phyloP scores from a whole-genome alignment of 1,140 invertebrate genomes.

The Diachasmimorpha longicaudata region DNA sequence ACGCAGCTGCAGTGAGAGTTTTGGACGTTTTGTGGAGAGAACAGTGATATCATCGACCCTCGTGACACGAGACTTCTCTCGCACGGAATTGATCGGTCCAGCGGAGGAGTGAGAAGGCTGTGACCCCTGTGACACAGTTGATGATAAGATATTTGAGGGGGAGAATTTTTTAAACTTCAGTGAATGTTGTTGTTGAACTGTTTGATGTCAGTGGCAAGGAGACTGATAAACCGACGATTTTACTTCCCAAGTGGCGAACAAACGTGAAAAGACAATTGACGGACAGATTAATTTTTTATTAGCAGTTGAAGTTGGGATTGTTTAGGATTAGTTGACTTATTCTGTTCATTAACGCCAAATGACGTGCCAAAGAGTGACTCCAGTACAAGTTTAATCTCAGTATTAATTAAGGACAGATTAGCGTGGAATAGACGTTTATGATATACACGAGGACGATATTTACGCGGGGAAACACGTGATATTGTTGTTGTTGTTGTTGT shows the following conservation, averaged over 20 bases:
- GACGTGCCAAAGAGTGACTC: slow-evolving; percentile 26
- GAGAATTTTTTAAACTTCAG: neutral
- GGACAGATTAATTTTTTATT: neutral
- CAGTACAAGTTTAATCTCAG: slow-evolving; percentile 24
- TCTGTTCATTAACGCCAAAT: slow-evolving; percentile 1
- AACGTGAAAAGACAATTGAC: neutral
- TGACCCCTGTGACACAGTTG: neutral
- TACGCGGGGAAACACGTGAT: neutral
- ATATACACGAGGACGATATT: neutral
- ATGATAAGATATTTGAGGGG: neutral
- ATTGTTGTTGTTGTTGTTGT: neutral
- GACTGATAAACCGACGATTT: neutral
- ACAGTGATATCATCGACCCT: neutral
- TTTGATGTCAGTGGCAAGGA: neutral
- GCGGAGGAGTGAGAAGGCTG: neutral
- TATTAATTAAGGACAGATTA: slow-evolving; percentile 21
- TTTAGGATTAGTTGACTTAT: slow-evolving; percentile 5
- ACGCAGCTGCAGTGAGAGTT: neutral
- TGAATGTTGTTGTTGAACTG: neutral
- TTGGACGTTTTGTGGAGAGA: neutral
- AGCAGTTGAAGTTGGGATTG: neutral
- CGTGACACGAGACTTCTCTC: neutral
- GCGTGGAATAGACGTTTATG: neutral
- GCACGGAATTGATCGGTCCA: neutral
- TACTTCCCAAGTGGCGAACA: neutral